Base-by-base conservation (phyloP, 2,113 vertebrate genomes). In the Catagonus wagneri region DNA sequence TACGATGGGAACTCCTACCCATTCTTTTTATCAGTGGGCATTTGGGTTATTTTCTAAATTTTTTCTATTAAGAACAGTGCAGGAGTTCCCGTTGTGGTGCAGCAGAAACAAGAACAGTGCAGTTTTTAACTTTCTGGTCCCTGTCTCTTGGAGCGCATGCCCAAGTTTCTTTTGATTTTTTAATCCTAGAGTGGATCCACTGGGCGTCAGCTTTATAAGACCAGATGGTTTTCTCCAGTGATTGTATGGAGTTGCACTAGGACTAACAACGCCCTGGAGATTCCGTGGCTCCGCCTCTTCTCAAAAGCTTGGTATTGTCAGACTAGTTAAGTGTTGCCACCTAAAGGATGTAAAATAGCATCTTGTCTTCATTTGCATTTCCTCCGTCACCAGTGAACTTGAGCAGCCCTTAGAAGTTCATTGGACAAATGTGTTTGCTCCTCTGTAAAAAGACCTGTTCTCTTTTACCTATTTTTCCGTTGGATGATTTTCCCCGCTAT, bases 281-380 rank as follows among this genome's bases (percentile, higher is more conserved):
- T 39, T 2, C 76, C 34, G 78, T 0, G 23, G 60, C 63, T 36
- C 66, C 44, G 19, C 71, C 76, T 92, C 60, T 34, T 36, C 80
- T 66, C 39, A 34, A 15, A 6, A 54, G 5, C 74, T 44, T 0
- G 60, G 54, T 7, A 50, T 74, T 7, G 12, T 5, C 25, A 9
- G 13, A 54, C 72, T n/a, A 7, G 58, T 44, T 88, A 22, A 11
- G 44, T 36, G n/a, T 23, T 32, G 34, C 58, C 80, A n/a, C 80
- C 19, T 17, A 2, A 11, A 29, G 0, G 27, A 76, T 29, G 22
- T 80, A 72, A 97, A 78, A 83, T 3, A 84, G 91, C 80, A 13
- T 71, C 76, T 74, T 89, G 90, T 87, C 86, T 83, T 54, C 13
- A 83, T 97, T 94, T 92, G 89, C 79, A 94, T 95, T 54, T 92